Evolutionary conservation across 92 coral and sea anemone species (phyloP), one percentile per base, ranked within the genome.

Genomic region (Zoanthus sociatus): DNA sequence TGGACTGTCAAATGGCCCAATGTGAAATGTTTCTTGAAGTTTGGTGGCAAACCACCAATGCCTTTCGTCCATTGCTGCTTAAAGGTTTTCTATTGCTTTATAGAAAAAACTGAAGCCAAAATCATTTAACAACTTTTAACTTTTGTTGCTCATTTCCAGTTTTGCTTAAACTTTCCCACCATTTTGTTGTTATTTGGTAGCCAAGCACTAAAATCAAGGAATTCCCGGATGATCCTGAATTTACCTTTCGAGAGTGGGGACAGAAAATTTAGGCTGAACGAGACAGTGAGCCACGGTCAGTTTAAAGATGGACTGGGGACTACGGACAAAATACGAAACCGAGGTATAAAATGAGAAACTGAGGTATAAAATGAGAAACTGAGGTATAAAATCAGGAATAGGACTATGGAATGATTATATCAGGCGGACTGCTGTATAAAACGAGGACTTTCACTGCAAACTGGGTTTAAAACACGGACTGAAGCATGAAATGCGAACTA

Each of bases 1-100:
- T n/a, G 99, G 99, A 73, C 93, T 95, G 86, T 97, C 99, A 84
- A 93, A 93, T 42, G 99, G 91, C 77, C 99, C 99, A 76, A 97
- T 84, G 81, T 95, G 98, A 91, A 97, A 97, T 0, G 99, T 97
- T 91, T 97, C 99, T 78, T 97, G 99, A 69, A 97, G 91, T 89
- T 97, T 97, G 48, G 99, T 97, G 76, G 99, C 99, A 77, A 97
- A 97, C 99, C 99, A 97, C 99, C 99, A 97, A 67, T 97, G 99
- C 76, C 99, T 90, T 88, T 97, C 99, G 63, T 97, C 99, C 98
- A 96, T 96, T 33, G 74, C 90, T 86, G 26, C 77, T 13, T 76
- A 9, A 0, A 17, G 51, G 55, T 47, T 33, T 83, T 31, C 50
- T 69, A 17, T 60, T 45, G 46, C 15, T 31, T 51, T 31, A 46